These are phyloP conservation scores for Dysidea cf. avara DNA, from an alignment of 37 sponge, comb jelly and placozoan genomes.

Conservation along the genomic window DNA sequence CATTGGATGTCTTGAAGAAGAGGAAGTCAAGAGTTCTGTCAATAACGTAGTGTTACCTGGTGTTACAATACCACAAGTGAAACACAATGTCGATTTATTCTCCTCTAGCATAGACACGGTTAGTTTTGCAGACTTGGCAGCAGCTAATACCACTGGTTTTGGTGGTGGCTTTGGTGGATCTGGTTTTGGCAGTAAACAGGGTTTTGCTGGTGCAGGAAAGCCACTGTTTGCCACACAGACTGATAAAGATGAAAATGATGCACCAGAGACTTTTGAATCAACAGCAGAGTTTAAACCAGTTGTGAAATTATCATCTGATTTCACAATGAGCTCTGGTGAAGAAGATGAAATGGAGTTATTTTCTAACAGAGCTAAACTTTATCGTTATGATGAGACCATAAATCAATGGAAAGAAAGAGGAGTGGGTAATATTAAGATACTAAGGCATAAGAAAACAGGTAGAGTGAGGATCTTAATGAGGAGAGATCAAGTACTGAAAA, in stretches of 20 bases:
- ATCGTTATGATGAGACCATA: slow-evolving; percentile 65
- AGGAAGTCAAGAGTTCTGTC: too few species aligned
- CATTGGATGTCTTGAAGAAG: slow-evolving; percentile 71
- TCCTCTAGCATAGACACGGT: too few species aligned
- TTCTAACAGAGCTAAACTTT: slow-evolving; percentile 74
- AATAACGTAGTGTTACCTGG: too few species aligned
- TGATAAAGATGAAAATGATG: slow-evolving; percentile 37
- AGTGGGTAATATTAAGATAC: slow-evolving; percentile 88
- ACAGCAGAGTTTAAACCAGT: slow-evolving; percentile 86
- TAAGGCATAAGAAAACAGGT: slow-evolving; percentile 52
- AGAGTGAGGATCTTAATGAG: slow-evolving; percentile 84
- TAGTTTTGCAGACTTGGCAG: too few species aligned
- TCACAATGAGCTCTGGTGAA: slow-evolving; percentile 66
- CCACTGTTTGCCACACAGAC: slow-evolving; percentile 27
- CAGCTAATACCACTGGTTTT: too few species aligned
- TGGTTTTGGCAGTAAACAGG: too few species aligned
- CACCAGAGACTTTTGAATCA: slow-evolving; percentile 33
- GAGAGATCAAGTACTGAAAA: slow-evolving; percentile 89
- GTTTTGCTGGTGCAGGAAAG: slow-evolving; percentile 31
- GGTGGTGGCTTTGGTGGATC: too few species aligned
- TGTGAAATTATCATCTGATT: slow-evolving; percentile 65
- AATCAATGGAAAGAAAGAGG: slow-evolving; percentile 96
- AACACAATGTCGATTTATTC: too few species aligned
- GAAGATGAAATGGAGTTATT: slow-evolving; percentile 75
- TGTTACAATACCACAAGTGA: too few species aligned